phyloP scores from a whole-genome alignment of 2,888 invertebrate genomes.

The Agelastica alni region DNA sequence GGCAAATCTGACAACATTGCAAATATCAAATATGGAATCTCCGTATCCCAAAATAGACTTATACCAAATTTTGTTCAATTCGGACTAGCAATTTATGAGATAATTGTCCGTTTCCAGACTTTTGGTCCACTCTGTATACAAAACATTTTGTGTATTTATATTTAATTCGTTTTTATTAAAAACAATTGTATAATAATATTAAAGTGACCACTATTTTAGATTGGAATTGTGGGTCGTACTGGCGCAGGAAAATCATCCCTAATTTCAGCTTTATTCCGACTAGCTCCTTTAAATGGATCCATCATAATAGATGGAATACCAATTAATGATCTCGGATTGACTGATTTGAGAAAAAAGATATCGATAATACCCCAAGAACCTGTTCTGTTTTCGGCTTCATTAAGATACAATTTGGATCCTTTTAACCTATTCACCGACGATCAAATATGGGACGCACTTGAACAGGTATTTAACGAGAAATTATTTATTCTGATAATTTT shows the following conservation, averaged over 20 bases:
- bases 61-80: too few species aligned
- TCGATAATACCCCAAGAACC: conserved; percentile 95
- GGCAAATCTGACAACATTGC: too few species aligned
- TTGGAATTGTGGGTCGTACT: conserved; percentile 86
- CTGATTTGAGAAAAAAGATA: conserved; percentile 78
- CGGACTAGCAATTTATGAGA: too few species aligned
- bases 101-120: too few species aligned
- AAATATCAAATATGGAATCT: too few species aligned
- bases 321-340: conserved; percentile 70
- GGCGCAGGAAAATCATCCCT: conserved; percentile 88
- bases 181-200: too few species aligned
- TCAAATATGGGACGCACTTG: conserved; percentile 77
- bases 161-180: too few species aligned
- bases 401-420: conserved; percentile 86
- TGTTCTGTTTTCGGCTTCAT: conserved; percentile 79
- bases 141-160: too few species aligned
- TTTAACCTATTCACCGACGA: conserved; percentile 74
- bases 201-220: too few species aligned
- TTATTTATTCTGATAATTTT: too few species aligned
- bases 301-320: conserved; percentile 78
- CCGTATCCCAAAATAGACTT: too few species aligned
- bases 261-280: conserved; percentile 80
- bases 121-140: too few species aligned
- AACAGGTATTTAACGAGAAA: conserved; percentile 64
- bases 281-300: conserved; percentile 77